Evolutionary conservation across 2,113 vertebrate genomes (phyloP).

Genomic region (Siniperca knerii): DNA sequence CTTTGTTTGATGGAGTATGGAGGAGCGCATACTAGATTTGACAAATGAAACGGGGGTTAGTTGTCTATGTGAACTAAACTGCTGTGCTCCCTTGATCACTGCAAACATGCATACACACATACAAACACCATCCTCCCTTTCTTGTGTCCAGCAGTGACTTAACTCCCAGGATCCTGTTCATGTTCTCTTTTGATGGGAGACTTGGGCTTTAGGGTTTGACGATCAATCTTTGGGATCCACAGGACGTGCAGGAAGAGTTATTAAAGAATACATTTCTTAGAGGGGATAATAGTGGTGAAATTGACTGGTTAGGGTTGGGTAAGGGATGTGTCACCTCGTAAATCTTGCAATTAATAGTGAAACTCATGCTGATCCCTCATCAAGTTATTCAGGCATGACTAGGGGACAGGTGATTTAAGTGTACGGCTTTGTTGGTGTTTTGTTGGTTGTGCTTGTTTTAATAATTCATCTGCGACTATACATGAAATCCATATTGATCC

Average conservation of each 20-base stretch:
- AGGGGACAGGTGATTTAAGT: conserved; percentile 37
- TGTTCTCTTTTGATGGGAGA: conserved; percentile 46
- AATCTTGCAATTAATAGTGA: conserved; percentile 50
- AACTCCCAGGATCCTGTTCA: conserved; percentile 28
- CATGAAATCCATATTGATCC: conserved; percentile 52
- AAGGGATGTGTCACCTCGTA: conserved; percentile 81
- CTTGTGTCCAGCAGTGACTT: conserved; percentile 83
- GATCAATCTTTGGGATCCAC: conserved; percentile 71
- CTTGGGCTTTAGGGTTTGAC: conserved; percentile 1
- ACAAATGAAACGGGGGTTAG: conserved; percentile 91
- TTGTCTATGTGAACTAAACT: conserved; percentile 88
- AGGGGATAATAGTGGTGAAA: conserved; percentile 85
- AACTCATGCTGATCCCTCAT: conserved; percentile 32
- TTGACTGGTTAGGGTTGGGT: conserved; percentile 73
- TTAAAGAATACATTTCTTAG: conserved; percentile 79
- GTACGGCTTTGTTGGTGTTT: conserved; percentile 84
- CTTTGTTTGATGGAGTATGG: conserved; percentile 92
- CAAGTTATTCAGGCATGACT: conserved; percentile 20
- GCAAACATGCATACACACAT: background rate
- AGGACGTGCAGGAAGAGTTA: conserved; percentile 85
- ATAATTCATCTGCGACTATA: conserved; percentile 19
- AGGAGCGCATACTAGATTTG: conserved; percentile 93
- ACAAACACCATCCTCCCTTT: conserved; percentile 24
- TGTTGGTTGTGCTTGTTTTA: conserved; percentile 26
- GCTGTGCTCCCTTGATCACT: conserved; percentile 76